Evolutionary conservation across 2,113 vertebrate genomes (phyloP), one percentile per base, ranked within the genome.

Genomic region (Syrrhaptes paradoxus): DNA sequence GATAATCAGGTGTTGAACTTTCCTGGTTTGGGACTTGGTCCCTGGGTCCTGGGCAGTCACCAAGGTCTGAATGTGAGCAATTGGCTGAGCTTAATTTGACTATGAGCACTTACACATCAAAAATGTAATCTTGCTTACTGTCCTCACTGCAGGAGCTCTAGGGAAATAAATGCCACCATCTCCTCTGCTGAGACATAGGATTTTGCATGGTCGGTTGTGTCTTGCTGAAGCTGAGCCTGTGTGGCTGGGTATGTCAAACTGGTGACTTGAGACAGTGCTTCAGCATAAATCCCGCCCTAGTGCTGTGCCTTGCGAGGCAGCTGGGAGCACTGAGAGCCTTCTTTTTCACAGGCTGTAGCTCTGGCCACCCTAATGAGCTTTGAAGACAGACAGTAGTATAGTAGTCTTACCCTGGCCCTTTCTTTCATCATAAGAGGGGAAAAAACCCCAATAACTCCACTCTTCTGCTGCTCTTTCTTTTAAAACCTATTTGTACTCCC

Each of bases 351-450:
- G 15, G 11, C 26, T 36, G 8, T n/a, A 31, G 13, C 21, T 92
- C 54, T 76, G 75, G 17, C 43, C 31, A 17, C n/a, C 5, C 17
- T 16, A 49, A 3, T 0, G 0, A 72, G 45, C 54, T 20, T 4
- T 51, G 24, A 17, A 32, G 59, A 61, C 17, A 32, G 41, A 41
- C 36, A 36, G 41, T 41, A 41, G 41, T 41, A 41, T 41, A 41
- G 41, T 41, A 41, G 13, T 13, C 41, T 41, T 41, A 41, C 41
- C 41, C 11, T 38, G 48, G 11, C 10, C 21, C 58, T 45, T 59
- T 83, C 31, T 78, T 80, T 58, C 52, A 12, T 75, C 8, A 3
- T 41, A 21, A 55, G 38, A 48, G 17, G 13, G 2, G 0, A 1
- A 9, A 67, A 45, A 6, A 13, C 41, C 41, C 41, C 41, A 51